A percentile compares a stretch with the other conserved stretches of the same genome.
phyloP scores from a whole-genome alignment of 2,797 vertebrate genomes.

The Schizopygopsis pylzovi region DNA sequence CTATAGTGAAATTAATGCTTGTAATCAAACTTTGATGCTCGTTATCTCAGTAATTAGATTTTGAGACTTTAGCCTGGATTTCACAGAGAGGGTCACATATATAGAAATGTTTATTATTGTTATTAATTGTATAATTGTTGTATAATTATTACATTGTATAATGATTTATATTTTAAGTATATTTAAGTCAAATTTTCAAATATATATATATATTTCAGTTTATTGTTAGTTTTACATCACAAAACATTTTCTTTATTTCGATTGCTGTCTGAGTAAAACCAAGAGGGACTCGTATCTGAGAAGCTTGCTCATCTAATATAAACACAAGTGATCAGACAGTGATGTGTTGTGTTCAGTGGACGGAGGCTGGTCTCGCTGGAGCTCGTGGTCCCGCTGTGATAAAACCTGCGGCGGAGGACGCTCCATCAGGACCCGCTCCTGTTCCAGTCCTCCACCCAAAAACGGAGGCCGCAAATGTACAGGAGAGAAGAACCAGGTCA shows the following conservation, averaged over 20 bases:
- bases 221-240: neutral
- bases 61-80: too few relatives aligned
- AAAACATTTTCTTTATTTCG: neutral
- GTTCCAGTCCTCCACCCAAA: constrained; percentile 89
- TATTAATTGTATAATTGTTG: neutral
- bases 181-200: too few relatives aligned
- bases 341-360: constrained; percentile 75
- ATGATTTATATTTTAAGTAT: neutral
- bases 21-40: too few relatives aligned
- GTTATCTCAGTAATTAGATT: too few relatives aligned
- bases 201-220: neutral
- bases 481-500: constrained; percentile 86
- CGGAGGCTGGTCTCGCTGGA: constrained; percentile 89
- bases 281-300: neutral
- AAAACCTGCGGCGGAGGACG: constrained; percentile 84
- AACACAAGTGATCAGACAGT: neutral
- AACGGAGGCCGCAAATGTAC: constrained; percentile 84
- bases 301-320: neutral
- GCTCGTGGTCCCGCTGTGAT: constrained; percentile 90
- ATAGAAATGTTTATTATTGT: neutral
- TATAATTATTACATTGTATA: too few relatives aligned
- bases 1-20: too few relatives aligned
- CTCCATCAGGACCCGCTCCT: constrained; percentile 85
- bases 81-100: neutral
- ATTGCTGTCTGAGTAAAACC: neutral